Percentiles rank a stretch among this genome's conserved stretches.
Conservation (phyloP, 2,888 invertebrate genomes). For the Acrobasis consociella region DNA sequence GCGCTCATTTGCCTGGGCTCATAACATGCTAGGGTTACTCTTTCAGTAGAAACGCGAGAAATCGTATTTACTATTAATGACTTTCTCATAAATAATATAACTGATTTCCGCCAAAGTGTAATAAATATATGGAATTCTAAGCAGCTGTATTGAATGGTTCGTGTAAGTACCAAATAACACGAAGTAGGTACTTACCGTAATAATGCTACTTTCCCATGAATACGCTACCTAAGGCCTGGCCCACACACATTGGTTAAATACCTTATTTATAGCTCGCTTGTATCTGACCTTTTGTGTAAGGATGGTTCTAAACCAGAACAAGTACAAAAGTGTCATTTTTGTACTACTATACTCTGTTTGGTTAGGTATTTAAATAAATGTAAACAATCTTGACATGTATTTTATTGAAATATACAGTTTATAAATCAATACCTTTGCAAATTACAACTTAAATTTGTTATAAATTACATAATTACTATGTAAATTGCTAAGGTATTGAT, state of each 20-base stretch:
- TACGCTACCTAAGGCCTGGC: slow-evolving; percentile 60
- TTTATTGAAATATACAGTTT: too few species aligned
- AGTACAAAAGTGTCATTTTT: slow-evolving; percentile 17
- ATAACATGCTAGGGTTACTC: too few species aligned
- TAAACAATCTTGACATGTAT: too few species aligned
- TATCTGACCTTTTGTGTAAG: slow-evolving; percentile 63
- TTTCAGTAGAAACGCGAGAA: too few species aligned
- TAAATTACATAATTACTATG: too few species aligned
- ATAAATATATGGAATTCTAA: slow-evolving; percentile 2
- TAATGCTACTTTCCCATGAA: slow-evolving; percentile 64
- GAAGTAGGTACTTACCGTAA: slow-evolving; percentile 41
- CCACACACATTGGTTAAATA: slow-evolving; percentile 78
- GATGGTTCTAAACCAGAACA: slow-evolving; percentile 34
- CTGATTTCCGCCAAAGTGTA: slow-evolving; percentile 2
- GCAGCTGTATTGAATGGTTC: slow-evolving; percentile 18
- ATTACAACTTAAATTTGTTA: too few species aligned
- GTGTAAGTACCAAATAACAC: slow-evolving; percentile 51
- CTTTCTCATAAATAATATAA: neutral
- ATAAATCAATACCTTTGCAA: too few species aligned
- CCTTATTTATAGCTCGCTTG: slow-evolving; percentile 73
- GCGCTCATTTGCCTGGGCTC: too few species aligned
- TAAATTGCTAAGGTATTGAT: too few species aligned
- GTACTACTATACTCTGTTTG: too few species aligned
- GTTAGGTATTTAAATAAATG: too few species aligned
- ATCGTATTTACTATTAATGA: neutral